These are phyloP conservation scores for Amblyraja radiata DNA, from an alignment of 2,797 vertebrate genomes.

Conservation along the genomic window DNA sequence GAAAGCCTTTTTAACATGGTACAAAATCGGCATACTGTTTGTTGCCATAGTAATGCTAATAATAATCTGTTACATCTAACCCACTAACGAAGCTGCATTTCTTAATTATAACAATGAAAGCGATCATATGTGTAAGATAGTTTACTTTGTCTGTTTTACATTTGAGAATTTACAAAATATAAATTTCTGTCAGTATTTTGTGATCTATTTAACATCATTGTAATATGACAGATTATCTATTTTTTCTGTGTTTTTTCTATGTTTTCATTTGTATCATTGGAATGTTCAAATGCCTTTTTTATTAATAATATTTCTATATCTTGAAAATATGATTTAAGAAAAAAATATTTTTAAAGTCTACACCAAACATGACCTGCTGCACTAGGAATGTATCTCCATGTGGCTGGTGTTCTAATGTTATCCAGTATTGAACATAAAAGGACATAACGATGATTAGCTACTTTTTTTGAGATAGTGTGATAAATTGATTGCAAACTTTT, in stretches of 20 bases:
- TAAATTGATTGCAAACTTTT: slow-evolving; percentile 22
- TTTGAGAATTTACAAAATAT: background rate
- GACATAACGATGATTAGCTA: background rate
- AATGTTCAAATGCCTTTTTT: background rate
- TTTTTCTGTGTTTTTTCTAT: background rate
- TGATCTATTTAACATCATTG: background rate
- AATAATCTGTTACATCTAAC: background rate
- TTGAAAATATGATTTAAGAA: background rate
- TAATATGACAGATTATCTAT: background rate
- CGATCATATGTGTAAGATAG: background rate
- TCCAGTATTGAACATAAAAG: background rate
- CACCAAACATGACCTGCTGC: background rate
- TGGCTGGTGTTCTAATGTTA: background rate
- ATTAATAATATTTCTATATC: background rate
- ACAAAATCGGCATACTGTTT: background rate
- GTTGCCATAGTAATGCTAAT: background rate
- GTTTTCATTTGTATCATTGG: background rate
- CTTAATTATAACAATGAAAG: background rate
- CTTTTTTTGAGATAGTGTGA: slow-evolving; percentile 3
- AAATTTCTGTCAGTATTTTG: slow-evolving; percentile 1
- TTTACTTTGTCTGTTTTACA: background rate
- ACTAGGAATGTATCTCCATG: background rate
- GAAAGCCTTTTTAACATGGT: background rate
- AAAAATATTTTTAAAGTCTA: background rate
- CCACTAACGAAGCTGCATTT: background rate